Percentiles rank a stretch among this genome's conserved stretches.
Conservation (phyloP, 2,888 invertebrate genomes). For the Harpalus rufipes region DNA sequence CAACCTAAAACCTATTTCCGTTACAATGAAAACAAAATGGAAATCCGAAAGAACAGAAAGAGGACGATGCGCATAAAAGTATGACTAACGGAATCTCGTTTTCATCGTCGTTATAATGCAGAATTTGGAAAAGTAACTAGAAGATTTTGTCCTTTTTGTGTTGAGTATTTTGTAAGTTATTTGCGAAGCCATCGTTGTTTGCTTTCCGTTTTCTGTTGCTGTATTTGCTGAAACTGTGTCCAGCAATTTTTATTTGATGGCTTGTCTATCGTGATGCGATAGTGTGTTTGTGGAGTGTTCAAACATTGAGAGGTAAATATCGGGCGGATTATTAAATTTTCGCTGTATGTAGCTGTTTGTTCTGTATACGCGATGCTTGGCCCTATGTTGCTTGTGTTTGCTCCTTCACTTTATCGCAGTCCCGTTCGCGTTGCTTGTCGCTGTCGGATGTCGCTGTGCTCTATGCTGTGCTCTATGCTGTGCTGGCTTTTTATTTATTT, state of each 20-base stretch:
- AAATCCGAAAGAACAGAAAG: neutral
- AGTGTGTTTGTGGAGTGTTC: neutral
- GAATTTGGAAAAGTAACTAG: no score
- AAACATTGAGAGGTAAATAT: slow-evolving; percentile 32
- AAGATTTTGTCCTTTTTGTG: no score
- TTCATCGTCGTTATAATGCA: no score
- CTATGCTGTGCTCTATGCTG: neutral
- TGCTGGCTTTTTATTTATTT: slow-evolving; percentile 5
- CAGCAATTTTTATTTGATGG: slow-evolving; percentile 2
- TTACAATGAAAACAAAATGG: neutral
- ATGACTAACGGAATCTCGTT: no score
- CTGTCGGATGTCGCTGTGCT: no score
- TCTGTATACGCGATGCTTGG: slow-evolving; percentile 8
- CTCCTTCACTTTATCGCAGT: neutral
- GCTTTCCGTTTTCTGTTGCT: no score
- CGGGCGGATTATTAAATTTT: slow-evolving; percentile 44
- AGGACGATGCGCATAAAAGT: no score
- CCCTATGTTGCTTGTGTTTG: neutral
- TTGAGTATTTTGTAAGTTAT: no score
- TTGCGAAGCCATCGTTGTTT: no score
- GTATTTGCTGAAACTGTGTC: neutral
- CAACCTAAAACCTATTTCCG: neutral
- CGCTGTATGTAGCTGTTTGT: slow-evolving; percentile 43
- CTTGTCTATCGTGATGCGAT: neutral
- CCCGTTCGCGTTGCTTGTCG: neutral